These are phyloP conservation scores for Sebastes goodei DNA, from an alignment of 2,797 vertebrate species.

Conservation along the genomic window DNA sequence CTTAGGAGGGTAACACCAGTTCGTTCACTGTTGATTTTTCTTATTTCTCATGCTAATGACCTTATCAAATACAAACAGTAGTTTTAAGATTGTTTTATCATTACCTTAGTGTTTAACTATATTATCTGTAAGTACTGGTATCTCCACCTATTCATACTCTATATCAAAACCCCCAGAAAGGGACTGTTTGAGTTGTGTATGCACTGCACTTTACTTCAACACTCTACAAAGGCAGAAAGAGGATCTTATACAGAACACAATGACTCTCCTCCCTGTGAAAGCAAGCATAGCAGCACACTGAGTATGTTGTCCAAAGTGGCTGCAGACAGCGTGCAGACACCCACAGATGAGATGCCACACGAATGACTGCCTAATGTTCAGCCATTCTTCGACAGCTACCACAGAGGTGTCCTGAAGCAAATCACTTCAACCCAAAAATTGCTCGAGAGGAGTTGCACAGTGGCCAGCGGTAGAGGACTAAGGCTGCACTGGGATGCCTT, in stretches of 20 bases:
- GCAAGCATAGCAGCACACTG: neutral
- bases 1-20: neutral
- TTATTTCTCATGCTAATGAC: neutral
- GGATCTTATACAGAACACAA: neutral
- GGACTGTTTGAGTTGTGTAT: neutral
- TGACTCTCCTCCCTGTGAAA: neutral
- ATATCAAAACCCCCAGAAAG: neutral
- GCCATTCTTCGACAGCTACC: constrained; percentile 8
- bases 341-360: constrained; percentile 27
- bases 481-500: neutral
- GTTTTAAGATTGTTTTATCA: neutral
- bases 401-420: constrained; percentile 24
- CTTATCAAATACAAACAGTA: neutral
- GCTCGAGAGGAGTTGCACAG: constrained; percentile 5
- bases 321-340: constrained; percentile 17
- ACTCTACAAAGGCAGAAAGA: neutral
- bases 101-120: neutral
- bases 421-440: neutral
- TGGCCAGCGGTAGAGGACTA: neutral
- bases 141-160: neutral
- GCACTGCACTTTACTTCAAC: neutral
- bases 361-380: constrained; percentile 19
- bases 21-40: neutral
- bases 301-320: constrained; percentile 8
- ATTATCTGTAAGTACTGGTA: neutral